Conservation (phyloP, 2,888 invertebrate species). For the Acronicta alni region DNA sequence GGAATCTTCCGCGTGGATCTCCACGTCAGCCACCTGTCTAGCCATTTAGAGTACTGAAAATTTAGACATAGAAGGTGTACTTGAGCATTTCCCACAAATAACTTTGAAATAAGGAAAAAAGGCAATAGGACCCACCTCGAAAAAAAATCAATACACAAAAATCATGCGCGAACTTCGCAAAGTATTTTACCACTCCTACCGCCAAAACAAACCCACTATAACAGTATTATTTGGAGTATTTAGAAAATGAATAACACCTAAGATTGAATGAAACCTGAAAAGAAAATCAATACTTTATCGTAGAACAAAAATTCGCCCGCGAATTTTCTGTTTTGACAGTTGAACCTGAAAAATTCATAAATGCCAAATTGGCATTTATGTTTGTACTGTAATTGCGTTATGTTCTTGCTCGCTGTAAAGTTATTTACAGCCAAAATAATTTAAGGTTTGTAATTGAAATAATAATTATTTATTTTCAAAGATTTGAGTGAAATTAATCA, state of each 20-base stretch:
- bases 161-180: constrained; percentile 24
- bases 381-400: constrained; percentile 5
- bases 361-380: no score
- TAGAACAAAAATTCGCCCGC: constrained; percentile 43
- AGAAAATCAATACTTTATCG: no score
- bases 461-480: no score
- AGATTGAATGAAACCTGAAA: not conserved
- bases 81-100: not conserved
- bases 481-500: no score
- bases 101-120: not conserved
- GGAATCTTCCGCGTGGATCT: constrained; percentile 72
- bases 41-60: constrained; percentile 65
- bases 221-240: not conserved
- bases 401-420: constrained; percentile 6
- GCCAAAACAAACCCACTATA: not conserved
- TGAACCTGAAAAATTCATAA: constrained; percentile 16
- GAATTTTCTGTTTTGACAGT: constrained; percentile 51
- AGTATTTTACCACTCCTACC: not conserved
- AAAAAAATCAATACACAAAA: constrained; percentile 50
- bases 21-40: constrained; percentile 76
- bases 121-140: constrained; percentile 26
- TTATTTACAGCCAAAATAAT: no score
- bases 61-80: not conserved
- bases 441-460: no score
- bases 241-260: constrained; percentile 2